Evolutionary conservation across 2,113 vertebrate genomes (phyloP), one percentile per base, ranked within the genome.

Genomic region (Neodon shergylaensis): DNA sequence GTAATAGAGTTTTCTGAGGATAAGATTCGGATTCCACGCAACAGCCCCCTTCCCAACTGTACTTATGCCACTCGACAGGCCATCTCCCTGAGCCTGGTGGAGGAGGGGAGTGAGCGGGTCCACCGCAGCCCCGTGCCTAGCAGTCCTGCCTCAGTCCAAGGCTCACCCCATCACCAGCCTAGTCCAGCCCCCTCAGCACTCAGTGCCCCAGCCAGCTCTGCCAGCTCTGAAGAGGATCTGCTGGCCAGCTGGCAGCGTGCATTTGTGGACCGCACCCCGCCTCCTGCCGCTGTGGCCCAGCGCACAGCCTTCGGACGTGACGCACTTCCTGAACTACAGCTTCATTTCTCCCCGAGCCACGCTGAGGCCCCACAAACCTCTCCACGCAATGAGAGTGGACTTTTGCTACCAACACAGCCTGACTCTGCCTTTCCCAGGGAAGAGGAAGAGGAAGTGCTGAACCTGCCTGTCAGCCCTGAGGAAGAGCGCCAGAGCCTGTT

Each of bases 1-100:
- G 99, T 99, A 72, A 99, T 99, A 3, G 99, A 99, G 97, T 99
- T 99, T 98, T 99, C 99, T 0, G 99, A 99, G 89, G 99, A 99
- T 96, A 99, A 99, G 96, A 99, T 99, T 88, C 99, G 99, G 96
- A 99, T 99, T 94, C 99, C 99, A 24, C 99, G 99, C 93, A 99
- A 99, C 97, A 99, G 99, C 10, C 99, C 99, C 0, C 97, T 99
- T 88, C 99, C 99, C 94, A 99, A 99, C 98, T 99, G 99, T 89
- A 99, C 99, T 0, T 99, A 99, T 0, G 99, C 99, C 63, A 99
- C 99, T 0, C 98, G 99, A 58, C 99, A 99, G 98, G 99, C 99
- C 96, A 99, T 99, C 98, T 99, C 99, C 0, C 98, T 99, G 74
- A 99, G 99, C 97, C 98, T 99, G 31, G 99, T 99, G 26, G 99